A percentile compares a stretch with the other conserved stretches of the same genome.
These are phyloP conservation scores for Charaxes varanes DNA, from an alignment of 1,140 invertebrate genomes.

Conservation along the genomic window DNA sequence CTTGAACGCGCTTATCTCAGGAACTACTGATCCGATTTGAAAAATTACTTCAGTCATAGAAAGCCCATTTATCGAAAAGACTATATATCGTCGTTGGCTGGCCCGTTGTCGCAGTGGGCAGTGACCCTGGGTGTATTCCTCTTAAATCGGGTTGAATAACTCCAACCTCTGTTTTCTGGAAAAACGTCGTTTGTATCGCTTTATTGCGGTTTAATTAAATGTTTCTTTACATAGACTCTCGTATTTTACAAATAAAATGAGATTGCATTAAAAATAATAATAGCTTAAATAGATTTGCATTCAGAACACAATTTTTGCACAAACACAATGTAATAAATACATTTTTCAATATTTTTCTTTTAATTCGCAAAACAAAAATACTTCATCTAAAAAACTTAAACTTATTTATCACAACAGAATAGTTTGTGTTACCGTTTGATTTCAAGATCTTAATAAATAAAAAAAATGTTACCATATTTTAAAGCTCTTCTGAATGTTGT, in stretches of 20 bases:
- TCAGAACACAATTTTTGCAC: constrained; percentile 51
- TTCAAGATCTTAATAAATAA: background rate
- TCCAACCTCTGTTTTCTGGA: no score
- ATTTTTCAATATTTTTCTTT: constrained; percentile 27
- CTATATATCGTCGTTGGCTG: no score
- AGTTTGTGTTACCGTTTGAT: constrained; percentile 53
- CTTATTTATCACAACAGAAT: constrained; percentile 70
- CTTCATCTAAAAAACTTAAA: constrained; percentile 43
- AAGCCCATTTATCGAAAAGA: no score
- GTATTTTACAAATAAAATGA: constrained; percentile 27
- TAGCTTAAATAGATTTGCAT: constrained; percentile 35
- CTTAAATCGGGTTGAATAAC: no score
- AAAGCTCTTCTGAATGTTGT: background rate
- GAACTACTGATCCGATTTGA: no score
- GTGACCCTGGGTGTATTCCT: no score
- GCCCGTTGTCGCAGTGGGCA: no score
- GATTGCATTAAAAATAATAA: constrained; percentile 38
- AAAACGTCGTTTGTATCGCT: no score
- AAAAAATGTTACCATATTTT: background rate
- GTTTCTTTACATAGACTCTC: constrained; percentile 29
- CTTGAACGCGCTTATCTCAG: no score
- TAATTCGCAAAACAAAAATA: constrained; percentile 28
- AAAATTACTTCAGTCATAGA: no score
- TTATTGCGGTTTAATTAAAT: no score
- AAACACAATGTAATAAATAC: constrained; percentile 46